phyloP scores from a whole-genome alignment of 2,113 vertebrate species.

The Neolamprologus caudopunctatus region DNA sequence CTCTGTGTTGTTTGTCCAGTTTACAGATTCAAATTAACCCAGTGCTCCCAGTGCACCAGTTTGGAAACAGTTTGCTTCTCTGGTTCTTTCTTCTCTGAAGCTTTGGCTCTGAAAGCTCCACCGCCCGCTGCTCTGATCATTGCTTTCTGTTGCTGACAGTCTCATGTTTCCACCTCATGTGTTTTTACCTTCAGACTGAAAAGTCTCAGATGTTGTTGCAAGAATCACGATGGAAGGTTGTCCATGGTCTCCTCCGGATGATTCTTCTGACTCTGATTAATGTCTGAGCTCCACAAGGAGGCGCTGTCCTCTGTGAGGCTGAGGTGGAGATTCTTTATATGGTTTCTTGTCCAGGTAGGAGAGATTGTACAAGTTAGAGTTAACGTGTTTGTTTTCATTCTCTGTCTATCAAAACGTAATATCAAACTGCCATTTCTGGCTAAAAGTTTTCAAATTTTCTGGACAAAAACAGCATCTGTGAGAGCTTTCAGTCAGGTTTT shows the following conservation, averaged over 20 bases:
- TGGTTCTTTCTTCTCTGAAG: not conserved
- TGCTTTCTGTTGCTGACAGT: not conserved
- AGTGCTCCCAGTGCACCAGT: not conserved
- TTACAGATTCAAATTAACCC: not conserved
- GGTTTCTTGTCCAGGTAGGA: not conserved
- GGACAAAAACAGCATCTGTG: not conserved
- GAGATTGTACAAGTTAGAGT: not conserved
- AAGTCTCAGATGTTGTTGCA: no score
- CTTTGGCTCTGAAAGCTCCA: not conserved
- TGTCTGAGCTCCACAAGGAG: not conserved
- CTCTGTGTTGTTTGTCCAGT: not conserved
- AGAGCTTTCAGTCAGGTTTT: not conserved
- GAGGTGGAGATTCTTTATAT: not conserved
- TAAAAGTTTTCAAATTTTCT: not conserved
- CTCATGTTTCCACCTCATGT: not conserved
- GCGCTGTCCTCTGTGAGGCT: not conserved
- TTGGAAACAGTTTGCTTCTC: not conserved
- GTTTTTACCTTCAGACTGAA: not conserved
- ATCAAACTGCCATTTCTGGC: not conserved
- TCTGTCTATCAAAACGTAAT: not conserved
- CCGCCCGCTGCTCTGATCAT: not conserved
- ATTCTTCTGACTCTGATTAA: not conserved
- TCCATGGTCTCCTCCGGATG: not conserved
- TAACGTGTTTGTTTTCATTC: not conserved
- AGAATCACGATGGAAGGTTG: not conserved